Evolutionary conservation across 2,113 vertebrate genomes (phyloP), one percentile per base, ranked within the genome.

Genomic region (Heliornis fulica): DNA sequence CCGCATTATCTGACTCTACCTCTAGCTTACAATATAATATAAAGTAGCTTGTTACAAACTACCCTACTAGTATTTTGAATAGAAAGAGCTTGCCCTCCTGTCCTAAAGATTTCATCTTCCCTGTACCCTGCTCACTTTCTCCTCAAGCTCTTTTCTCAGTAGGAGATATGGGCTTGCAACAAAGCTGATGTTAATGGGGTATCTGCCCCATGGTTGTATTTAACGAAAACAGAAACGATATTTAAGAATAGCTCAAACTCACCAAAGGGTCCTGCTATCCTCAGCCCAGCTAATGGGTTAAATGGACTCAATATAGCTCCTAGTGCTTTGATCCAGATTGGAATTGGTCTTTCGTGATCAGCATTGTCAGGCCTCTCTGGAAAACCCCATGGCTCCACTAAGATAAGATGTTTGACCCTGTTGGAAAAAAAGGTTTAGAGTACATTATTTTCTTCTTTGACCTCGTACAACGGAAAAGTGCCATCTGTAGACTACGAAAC

Each of bases 351-450:
- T 83, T 99, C 99, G 2, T 98, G 97, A 51, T 99, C 98, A 15
- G 90, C 97, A 45, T 97, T 97, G 87, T 98, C 98, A 19, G 98
- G 98, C 57, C 98, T 96, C 96, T 99, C 98, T 54, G 99, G 99
- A 94, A 99, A 99, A 91, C 99, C 99, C 99, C 99, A 99, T 3
- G 99, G 99, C 89, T 99, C 99, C 97, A 99, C 99, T 97, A 99
- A 97, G 91, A 99, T 97, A 57, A 99, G 97, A 91, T 99, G 99
- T 96, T 98, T 99, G 70, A 99, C 98, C 96, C 99, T 99, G 97
- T 92, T 66, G 78, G 77, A 65, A 96, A 90, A 95, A 97, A 77
- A 94, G 25, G 87, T 94, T 96, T 84, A 90, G 76, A 80, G 36
- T 48, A 75, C 32, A 53, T 59, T n/a, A 60, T 18, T 41, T 45